A percentile compares a stretch with the other conserved stretches of the same genome.
These are phyloP conservation scores for Charina bottae DNA, from an alignment of 2,113 vertebrate species.

Conservation along the genomic window DNA sequence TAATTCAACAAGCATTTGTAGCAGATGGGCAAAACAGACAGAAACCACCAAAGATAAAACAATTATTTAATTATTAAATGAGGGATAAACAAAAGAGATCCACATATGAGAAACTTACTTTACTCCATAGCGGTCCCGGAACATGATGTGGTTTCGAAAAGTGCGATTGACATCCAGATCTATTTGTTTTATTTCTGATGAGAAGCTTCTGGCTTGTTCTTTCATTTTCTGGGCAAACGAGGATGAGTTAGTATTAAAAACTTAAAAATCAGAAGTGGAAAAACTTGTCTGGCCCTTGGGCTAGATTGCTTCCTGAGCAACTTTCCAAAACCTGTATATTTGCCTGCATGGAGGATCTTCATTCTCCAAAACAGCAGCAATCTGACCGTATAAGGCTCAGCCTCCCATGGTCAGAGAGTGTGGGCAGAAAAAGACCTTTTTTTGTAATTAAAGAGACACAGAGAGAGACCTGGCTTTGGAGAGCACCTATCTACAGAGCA, in stretches of 20 bases:
- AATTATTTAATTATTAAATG: neutral
- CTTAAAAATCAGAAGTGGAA: neutral
- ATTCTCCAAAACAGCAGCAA: neutral
- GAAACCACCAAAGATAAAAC: neutral
- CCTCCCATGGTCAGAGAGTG: neutral
- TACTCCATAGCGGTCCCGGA: constrained; percentile 90
- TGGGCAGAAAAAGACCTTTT: neutral
- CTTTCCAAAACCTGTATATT: neutral
- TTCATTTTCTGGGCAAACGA: constrained; percentile 84
- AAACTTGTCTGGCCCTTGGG: neutral
- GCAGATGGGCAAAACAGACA: neutral
- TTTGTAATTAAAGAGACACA: neutral
- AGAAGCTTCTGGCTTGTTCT: constrained; percentile 83
- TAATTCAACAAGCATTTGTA: neutral
- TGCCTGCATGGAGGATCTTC: neutral
- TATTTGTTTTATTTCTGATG: constrained; percentile 91
- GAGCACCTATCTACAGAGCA: neutral
- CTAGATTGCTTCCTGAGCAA: neutral
- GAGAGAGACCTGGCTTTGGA: neutral
- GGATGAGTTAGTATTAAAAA: constrained; percentile 12
- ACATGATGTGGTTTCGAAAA: constrained; percentile 95
- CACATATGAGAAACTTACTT: constrained; percentile 76
- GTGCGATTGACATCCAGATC: constrained; percentile 92
- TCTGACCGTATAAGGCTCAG: neutral
- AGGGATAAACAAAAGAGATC: neutral